Percentiles rank a stretch among this genome's conserved stretches.
Conservation (phyloP, 2,888 invertebrate species). For the Drosophila robusta region DNA sequence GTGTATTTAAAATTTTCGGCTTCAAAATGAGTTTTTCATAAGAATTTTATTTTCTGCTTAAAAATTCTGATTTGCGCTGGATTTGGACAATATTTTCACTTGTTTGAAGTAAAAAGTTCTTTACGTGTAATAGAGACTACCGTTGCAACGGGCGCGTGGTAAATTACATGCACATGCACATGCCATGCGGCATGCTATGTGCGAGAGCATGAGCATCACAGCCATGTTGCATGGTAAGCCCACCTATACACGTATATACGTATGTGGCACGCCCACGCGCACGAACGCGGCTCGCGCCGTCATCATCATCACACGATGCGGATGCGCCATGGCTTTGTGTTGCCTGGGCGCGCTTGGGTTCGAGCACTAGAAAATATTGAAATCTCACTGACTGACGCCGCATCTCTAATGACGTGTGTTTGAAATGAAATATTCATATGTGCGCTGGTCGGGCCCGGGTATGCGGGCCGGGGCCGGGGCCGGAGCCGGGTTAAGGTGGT, state of each 20-base stretch:
- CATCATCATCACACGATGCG: conserved; percentile 41
- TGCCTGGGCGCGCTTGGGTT: conserved; percentile 48
- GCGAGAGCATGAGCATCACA: conserved; percentile 14
- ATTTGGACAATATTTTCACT: too few species aligned
- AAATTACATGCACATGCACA: conserved; percentile 72
- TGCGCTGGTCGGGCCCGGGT: conserved; percentile 27
- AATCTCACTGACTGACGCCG: conserved; percentile 77
- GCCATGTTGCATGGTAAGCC: conserved; percentile 46
- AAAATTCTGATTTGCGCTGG: too few species aligned
- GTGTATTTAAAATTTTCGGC: too few species aligned
- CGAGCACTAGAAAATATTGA: conserved; percentile 75
- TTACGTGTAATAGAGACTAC: conserved; percentile 46
- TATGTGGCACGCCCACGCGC: conserved; percentile 23
- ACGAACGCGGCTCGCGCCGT: conserved; percentile 21
- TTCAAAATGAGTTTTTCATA: too few species aligned
- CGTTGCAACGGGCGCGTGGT: conserved; percentile 64
- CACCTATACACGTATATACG: conserved; percentile 2
- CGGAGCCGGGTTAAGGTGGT: not conserved
- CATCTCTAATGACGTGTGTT: conserved; percentile 79
- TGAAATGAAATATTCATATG: conserved; percentile 79
- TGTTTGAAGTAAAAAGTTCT: too few species aligned
- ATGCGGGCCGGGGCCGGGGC: conserved; percentile 13
- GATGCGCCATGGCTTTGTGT: conserved; percentile 44
- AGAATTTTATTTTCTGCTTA: too few species aligned
- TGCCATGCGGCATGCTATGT: conserved; percentile 36